Percentiles rank a stretch among this genome's conserved stretches.
Evolutionary conservation across 1,140 invertebrate species (phyloP).

Genomic region (Homarus americanus): DNA sequence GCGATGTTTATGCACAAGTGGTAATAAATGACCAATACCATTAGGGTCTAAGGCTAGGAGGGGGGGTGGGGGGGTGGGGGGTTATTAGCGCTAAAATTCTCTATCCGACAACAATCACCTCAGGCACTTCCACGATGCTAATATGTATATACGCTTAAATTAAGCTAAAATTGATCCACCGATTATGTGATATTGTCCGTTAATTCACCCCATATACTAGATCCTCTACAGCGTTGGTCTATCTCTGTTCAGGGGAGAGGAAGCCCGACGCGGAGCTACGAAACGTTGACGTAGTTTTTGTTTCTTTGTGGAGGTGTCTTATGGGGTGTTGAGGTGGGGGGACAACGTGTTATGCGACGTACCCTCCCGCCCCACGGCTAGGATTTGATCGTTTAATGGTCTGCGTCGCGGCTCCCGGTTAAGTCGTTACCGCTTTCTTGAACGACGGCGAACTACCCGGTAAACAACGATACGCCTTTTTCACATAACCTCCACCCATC

Average conservation of each 20-base stretch:
- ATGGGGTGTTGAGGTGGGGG: not conserved
- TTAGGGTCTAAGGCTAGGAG: not conserved
- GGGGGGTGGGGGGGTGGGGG: too few species aligned
- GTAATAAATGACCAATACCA: not conserved
- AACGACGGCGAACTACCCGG: too few species aligned
- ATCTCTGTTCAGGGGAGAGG: not conserved
- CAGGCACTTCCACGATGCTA: constrained; percentile 32
- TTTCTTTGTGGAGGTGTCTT: not conserved
- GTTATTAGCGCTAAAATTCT: not conserved
- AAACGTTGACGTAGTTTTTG: not conserved
- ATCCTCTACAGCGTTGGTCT: not conserved
- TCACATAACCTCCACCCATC: too few species aligned
- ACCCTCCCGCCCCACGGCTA: too few species aligned
- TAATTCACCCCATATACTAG: not conserved
- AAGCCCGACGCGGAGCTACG: not conserved
- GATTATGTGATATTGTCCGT: too few species aligned
- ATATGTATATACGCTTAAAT: too few species aligned
- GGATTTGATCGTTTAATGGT: too few species aligned
- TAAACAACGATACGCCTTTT: too few species aligned
- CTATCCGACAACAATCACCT: constrained; percentile 6
- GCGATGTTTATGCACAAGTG: not conserved
- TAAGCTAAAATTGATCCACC: not conserved
- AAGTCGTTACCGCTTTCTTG: too few species aligned
- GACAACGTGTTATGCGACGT: too few species aligned
- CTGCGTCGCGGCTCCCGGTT: too few species aligned